Percentiles rank a stretch among this genome's conserved stretches.
Evolutionary conservation across 2,888 invertebrate species (phyloP).

Genomic region (Tigriopus californicus): DNA sequence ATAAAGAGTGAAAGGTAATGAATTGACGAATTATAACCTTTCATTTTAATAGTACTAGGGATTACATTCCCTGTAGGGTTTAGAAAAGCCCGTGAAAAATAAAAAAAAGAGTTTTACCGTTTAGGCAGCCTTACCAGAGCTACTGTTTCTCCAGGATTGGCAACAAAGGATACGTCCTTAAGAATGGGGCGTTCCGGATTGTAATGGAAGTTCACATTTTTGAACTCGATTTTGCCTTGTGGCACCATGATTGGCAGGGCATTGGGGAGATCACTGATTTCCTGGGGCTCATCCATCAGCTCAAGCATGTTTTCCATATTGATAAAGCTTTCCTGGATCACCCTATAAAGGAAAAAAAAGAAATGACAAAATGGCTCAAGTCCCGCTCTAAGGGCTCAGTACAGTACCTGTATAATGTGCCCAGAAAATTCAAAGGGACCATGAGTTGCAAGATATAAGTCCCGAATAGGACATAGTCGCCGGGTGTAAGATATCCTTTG

Average conservation of each 20-base stretch:
- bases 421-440: slow-evolving; percentile 91
- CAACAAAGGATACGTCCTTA: slow-evolving; percentile 54
- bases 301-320: slow-evolving; percentile 99
- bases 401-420: slow-evolving; percentile 92
- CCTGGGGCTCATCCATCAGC: slow-evolving; percentile 62
- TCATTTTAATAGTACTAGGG: too few species aligned
- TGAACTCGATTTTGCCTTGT: slow-evolving; percentile 54
- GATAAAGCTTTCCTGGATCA: slow-evolving; percentile 89
- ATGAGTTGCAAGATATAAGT: slow-evolving; percentile 86
- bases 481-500: slow-evolving; percentile 49
- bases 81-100: too few species aligned
- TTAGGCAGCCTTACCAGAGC: slow-evolving; percentile 27
- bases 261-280: slow-evolving; percentile 62
- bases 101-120: too few species aligned
- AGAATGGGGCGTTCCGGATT: slow-evolving; percentile 53
- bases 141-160: slow-evolving; percentile 64
- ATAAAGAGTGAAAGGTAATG: too few species aligned
- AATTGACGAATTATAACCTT: too few species aligned
- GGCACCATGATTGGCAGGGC: slow-evolving; percentile 49
- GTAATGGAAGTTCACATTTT: slow-evolving; percentile 76
- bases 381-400: too few species aligned
- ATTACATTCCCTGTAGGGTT: too few species aligned
- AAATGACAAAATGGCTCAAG: too few species aligned
- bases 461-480: slow-evolving; percentile 88
- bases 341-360: slow-evolving; percentile 37